phyloP scores from a whole-genome alignment of 2,797 vertebrate species.

The Apogon hyalosoma region DNA sequence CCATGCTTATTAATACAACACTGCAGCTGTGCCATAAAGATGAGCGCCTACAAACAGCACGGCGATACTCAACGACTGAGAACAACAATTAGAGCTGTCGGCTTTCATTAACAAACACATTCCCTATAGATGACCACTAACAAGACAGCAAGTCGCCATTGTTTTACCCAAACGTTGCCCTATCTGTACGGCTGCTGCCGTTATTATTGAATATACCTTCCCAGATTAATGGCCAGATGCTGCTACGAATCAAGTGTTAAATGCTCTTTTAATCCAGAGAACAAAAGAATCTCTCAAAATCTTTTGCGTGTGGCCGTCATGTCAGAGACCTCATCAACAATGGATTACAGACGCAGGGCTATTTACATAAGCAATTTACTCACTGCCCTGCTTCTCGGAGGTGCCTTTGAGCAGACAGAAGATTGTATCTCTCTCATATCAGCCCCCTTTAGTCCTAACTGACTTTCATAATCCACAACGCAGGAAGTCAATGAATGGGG shows the following conservation, averaged over 20 bases:
- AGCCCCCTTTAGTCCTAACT: conserved; percentile 20
- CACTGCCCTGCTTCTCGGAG: conserved; percentile 46
- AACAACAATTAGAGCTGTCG: conserved; percentile 45
- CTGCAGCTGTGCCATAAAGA: conserved; percentile 34
- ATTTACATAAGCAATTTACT: conserved; percentile 77
- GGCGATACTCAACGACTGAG: conserved; percentile 39
- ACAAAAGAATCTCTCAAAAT: conserved; percentile 37
- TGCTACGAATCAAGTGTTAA: conserved; percentile 4
- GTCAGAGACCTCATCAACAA: conserved; percentile 53
- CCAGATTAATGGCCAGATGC: not conserved
- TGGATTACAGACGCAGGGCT: conserved; percentile 49
- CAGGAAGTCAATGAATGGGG: not conserved
- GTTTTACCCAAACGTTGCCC: conserved; percentile 26
- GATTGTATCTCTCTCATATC: conserved; percentile 52
- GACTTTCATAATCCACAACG: conserved; percentile 29
- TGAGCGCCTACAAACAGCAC: conserved; percentile 35
- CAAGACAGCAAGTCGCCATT: not conserved
- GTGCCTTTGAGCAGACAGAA: conserved; percentile 64
- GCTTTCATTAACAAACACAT: conserved; percentile 52
- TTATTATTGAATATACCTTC: conserved; percentile 10
- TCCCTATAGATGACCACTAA: conserved; percentile 30
- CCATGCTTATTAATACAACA: conserved; percentile 42
- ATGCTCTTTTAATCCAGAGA: conserved; percentile 9
- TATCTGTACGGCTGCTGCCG: not conserved
- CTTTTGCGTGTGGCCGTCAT: not conserved